Evolutionary conservation across 2,797 vertebrate species (phyloP).

Genomic region (Hydrolagus colliei): DNA sequence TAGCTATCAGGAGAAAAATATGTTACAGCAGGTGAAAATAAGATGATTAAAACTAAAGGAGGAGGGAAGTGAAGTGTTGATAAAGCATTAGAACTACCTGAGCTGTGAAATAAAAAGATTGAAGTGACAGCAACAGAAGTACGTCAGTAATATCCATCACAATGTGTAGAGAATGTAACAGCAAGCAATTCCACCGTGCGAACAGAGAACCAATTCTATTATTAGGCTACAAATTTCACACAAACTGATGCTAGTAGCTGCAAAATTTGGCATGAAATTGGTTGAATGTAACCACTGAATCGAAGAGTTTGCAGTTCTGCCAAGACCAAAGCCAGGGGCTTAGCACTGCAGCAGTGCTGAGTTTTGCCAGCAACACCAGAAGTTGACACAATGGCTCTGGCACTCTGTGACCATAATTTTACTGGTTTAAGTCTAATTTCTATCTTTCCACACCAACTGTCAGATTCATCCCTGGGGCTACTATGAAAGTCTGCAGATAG

Average conservation of each 20-base stretch:
- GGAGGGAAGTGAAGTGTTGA: constrained; percentile 9
- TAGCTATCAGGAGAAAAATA: neutral
- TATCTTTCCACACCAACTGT: no score
- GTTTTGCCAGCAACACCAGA: no score
- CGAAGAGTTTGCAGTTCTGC: neutral
- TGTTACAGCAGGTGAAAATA: neutral
- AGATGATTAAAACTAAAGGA: constrained; percentile 4
- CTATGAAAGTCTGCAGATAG: no score
- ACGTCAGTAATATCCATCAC: neutral
- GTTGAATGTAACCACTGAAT: neutral
- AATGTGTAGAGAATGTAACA: neutral
- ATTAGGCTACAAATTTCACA: neutral
- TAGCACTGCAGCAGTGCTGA: neutral
- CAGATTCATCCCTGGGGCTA: no score
- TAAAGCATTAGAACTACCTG: constrained; percentile 1
- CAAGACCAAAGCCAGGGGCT: neutral
- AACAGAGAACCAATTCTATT: neutral
- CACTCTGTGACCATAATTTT: no score
- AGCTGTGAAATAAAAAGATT: neutral
- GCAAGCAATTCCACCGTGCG: neutral
- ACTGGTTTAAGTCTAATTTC: no score
- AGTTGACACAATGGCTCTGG: no score
- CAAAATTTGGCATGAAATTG: neutral
- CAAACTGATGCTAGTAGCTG: neutral
- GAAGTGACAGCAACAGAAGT: neutral